Percentiles rank a stretch among this genome's conserved stretches.
Evolutionary conservation across 2,113 vertebrate genomes (phyloP).

Genomic region (Dendropsophus ebraccatus): DNA sequence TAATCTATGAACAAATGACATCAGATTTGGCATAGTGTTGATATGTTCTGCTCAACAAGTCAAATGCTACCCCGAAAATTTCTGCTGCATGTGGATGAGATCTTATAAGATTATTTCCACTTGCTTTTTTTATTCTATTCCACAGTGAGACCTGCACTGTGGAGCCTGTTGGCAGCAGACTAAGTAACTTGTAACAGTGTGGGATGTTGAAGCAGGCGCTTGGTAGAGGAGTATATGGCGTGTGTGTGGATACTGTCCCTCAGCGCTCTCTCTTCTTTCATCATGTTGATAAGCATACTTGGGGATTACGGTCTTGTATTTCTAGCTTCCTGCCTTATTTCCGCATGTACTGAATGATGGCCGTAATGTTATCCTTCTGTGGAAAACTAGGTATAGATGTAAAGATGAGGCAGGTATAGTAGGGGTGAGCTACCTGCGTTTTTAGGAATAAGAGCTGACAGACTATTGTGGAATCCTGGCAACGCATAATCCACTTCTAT

Average conservation of each 20-base stretch:
- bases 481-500: conserved; percentile 57
- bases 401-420: neutral
- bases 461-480: conserved; percentile 45
- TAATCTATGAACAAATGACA: too few relatives aligned
- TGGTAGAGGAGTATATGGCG: neutral
- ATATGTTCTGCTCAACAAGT: too few relatives aligned
- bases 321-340: neutral
- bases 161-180: too few relatives aligned
- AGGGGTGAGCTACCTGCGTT: neutral
- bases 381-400: neutral
- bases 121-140: too few relatives aligned
- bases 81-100: too few relatives aligned
- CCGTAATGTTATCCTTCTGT: neutral
- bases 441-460: conserved; percentile 49
- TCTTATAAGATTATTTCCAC: too few relatives aligned
- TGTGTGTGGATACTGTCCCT: neutral
- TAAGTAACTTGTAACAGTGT: neutral
- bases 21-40: too few relatives aligned
- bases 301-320: neutral
- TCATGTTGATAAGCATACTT: neutral
- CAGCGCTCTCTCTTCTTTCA: neutral
- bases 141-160: too few relatives aligned
- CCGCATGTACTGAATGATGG: conserved; percentile 12
- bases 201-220: neutral
- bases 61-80: too few relatives aligned